Base-by-base conservation (phyloP, 2,113 vertebrate genomes). In the Entelurus aequoreus region DNA sequence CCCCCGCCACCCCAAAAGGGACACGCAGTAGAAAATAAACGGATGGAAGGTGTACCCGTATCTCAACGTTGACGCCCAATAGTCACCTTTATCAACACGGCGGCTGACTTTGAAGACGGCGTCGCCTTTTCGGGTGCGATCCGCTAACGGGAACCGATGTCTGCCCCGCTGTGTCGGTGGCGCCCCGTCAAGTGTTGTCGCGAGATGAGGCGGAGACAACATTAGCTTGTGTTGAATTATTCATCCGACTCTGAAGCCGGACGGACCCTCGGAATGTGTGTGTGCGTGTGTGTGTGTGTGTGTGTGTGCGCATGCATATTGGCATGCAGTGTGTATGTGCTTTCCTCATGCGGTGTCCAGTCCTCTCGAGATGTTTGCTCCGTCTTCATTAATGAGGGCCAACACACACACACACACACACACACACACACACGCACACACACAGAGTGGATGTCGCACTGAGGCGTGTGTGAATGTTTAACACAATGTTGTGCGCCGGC, bases 221-320 rank as follows among this genome's bases (percentile, higher is more conserved):
- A 62, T 81, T 86, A 90, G 89, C 16, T 84, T 81, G 72, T 69
- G 76, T 76, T 90, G 79, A 89, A 89, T 90, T 80, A 90, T 90
- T 89, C 76, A 89, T 71, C 71, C 73, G 63, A 75, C 68, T 73
- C 69, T 48, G 57, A 81, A 75, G 77, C 72, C 65, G 76, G 72
- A 62, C 67, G 76, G 66, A 70, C 70, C 64, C 61, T 66, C 58
- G 48, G 65, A 72, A 76, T 19, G 1, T 62, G 55, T 48, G 49
- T 47, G n/a, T 60, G 51, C 56, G 57, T 57, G 36, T 54, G 38
- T 2, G 56, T 35, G 51, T 19, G 35, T 8, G 42, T 21, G 15
- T n/a, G 15, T 7, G 2, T 11, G 40, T 11, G 48, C 4, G 42
- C 59, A 62, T 52, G 14, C 44, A 19, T 15, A 60, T 79, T 38